Evolutionary conservation across 2,113 vertebrate species (phyloP).

Genomic region (Gobio gobio): DNA sequence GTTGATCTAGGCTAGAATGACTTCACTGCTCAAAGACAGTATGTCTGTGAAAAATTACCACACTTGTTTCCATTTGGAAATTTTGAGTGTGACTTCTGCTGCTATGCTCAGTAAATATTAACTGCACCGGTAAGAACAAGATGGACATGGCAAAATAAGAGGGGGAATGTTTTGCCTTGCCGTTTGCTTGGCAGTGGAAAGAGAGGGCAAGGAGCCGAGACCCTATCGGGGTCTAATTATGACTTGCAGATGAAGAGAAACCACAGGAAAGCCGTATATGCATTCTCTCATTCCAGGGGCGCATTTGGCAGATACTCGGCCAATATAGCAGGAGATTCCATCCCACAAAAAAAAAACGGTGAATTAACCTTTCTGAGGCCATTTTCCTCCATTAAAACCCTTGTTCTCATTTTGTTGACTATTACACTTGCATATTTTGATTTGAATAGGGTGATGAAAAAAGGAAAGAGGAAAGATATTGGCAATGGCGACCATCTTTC

Average conservation of each 20-base stretch:
- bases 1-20: conserved; percentile 28
- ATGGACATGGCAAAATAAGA: conserved; percentile 35
- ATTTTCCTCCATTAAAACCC: conserved; percentile 61
- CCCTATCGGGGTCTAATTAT: conserved; percentile 40
- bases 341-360: conserved; percentile 27
- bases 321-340: conserved; percentile 29
- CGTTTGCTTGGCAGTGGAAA: conserved; percentile 38
- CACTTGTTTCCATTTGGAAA: conserved; percentile 35
- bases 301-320: conserved; percentile 42
- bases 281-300: conserved; percentile 57
- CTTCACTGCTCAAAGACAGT: conserved; percentile 28
- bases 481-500: neutral
- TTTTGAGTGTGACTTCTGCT: conserved; percentile 21
- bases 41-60: conserved; percentile 9
- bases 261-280: conserved; percentile 52
- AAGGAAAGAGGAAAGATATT: conserved; percentile 31
- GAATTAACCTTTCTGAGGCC: conserved; percentile 55
- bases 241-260: conserved; percentile 51
- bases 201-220: conserved; percentile 41
- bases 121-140: conserved; percentile 28
- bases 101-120: conserved; percentile 18
- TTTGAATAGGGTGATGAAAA: conserved; percentile 39
- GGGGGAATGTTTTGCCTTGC: conserved; percentile 31
- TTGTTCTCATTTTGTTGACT: conserved; percentile 66
- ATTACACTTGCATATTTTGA: conserved; percentile 69